Evolutionary conservation across 2,797 vertebrate species (phyloP), one percentile per base, ranked within the genome.

Genomic region (Streptopelia turtur): DNA sequence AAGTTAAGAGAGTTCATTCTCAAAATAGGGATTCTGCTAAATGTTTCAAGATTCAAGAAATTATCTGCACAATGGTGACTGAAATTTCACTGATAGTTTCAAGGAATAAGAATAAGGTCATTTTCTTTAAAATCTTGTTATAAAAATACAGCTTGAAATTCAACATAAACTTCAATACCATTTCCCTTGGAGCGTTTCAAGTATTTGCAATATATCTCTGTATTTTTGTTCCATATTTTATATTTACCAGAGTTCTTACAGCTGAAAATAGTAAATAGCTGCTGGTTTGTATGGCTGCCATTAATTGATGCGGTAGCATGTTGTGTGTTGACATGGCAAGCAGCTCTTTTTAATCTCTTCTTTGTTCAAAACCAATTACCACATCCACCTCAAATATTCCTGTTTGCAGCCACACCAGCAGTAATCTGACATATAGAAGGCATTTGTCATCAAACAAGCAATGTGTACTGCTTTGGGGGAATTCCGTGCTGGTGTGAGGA

Each of bases 291-390:
- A 81, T 23, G 47, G 61, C 55, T 89, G 31, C 39, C 41, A 60
- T 55, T 96, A 93, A 96, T 78, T 22, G 9, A 93, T 74, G 50
- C 2, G 15, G 89, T 66, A 93, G 68, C 16, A 68, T 17, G 11
- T 21, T 33, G n/a, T 18, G n/a, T n/a, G 53, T 35, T 78, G 80
- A 94, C 21, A 83, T 3, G 11, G 35, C 23, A 95, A 94, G 35
- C 47, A 66, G 56, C 35, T 71, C 66, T 90, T 93, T 90, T 80
- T 90, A 87, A 93, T 76, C 65, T 83, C 41, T 60, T 93, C 33
- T 93, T 89, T 90, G 41, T 90, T 93, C 66, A 94, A 95, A 91
- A 71, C 49, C 56, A 78, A 41, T 88, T 91, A 94, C 83, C 68
- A 92, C 61, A 90, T 87, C 8, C 35, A 92, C 39, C 75, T 89